Evolutionary conservation across 2,888 invertebrate species (phyloP), one percentile per base, ranked within the genome.

Genomic region (Sinodicranocentrus sp.): DNA sequence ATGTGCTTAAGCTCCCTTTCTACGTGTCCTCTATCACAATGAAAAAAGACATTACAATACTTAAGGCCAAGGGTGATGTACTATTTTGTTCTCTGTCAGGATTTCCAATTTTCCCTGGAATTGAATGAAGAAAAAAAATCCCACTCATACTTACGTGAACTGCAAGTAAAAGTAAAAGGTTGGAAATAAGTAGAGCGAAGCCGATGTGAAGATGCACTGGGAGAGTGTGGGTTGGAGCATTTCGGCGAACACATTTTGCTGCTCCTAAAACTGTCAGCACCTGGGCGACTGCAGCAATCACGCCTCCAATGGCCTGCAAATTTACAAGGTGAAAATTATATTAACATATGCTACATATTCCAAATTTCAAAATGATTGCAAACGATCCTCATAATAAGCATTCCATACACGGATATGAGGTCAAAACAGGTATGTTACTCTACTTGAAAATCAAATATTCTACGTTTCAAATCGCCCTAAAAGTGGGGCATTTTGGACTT

Each of bases 131-230:
- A n/a, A n/a, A n/a, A n/a, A n/a, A n/a, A n/a, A n/a, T n/a, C n/a
- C n/a, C n/a, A n/a, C n/a, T 54, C 21, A 21, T 21, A 86, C 88
- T 88, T 86, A 88, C 88, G 76, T 88, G 88, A 57, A 88, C 88
- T 52, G 88, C 88, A 8, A 88, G 84, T 19, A 88, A 77, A 48
- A 88, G 84, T 19, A 88, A 86, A 59, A 88, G 85, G 72, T 88
- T 88, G 21, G 88, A 88, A 72, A 88, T 84, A 77, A 88, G 88
- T 17, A 88, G 85, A n/a, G 88, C 88, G 59, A 88, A 88, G 79
- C 88, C 88, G 71, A 88, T 88, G 80, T 88, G 88, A 54, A 88
- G 80, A 54, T 88, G 88, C 65, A 88, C 87, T 8, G 88, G 87
- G 39, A 86, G 85, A 2, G 84, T 72, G 59, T 73, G 73, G 28